Conservation (phyloP, 2,113 vertebrate species). For the Apaloderma vittatum region DNA sequence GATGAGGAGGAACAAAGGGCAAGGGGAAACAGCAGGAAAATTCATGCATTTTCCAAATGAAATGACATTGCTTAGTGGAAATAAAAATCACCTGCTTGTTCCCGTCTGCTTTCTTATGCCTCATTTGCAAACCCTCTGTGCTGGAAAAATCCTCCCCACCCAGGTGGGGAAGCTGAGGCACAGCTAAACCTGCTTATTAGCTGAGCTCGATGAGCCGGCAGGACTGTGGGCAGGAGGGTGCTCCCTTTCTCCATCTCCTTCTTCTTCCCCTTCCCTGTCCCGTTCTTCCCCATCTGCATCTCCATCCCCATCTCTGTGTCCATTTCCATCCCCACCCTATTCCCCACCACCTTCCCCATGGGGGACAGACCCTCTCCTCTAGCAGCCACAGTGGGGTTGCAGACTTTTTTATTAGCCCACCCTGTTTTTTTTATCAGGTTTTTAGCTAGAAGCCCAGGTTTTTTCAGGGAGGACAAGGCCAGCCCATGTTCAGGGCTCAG, state of each 20-base stretch:
- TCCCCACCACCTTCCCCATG: background rate
- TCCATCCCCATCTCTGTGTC: background rate
- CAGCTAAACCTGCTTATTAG: background rate
- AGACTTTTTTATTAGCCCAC: background rate
- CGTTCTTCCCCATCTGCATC: background rate
- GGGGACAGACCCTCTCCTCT: background rate
- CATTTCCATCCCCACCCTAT: background rate
- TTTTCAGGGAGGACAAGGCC: fast-evolving
- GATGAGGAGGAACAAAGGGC: background rate
- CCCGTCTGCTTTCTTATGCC: background rate
- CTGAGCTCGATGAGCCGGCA: background rate
- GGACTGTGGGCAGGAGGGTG: background rate
- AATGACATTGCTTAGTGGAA: background rate
- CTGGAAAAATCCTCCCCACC: constrained; percentile 30
- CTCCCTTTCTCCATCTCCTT: background rate
- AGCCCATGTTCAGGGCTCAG: background rate
- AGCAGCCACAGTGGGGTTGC: fast-evolving
- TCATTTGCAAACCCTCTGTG: background rate
- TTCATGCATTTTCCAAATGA: background rate
- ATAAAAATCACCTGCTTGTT: background rate
- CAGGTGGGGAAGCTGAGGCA: background rate
- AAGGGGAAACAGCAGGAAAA: background rate
- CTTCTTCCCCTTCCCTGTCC: no score
- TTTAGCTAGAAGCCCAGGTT: background rate
- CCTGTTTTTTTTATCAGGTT: background rate